Base-by-base conservation (phyloP, 2,888 invertebrate species). In the Tipula unca region DNA sequence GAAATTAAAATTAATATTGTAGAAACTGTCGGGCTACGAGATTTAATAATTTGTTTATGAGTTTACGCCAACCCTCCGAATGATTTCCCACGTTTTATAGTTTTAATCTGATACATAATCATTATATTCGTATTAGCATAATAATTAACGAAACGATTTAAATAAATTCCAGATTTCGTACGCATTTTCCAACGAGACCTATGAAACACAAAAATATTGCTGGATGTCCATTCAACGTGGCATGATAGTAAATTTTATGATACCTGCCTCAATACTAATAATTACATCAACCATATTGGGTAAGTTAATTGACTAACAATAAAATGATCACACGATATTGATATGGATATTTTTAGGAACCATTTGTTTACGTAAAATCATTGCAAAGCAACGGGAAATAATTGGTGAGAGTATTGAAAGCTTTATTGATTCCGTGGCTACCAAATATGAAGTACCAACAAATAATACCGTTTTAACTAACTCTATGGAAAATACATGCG, bases 151-250 rank as follows among this genome's bases (percentile, higher is more conserved):
- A 82, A 8, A 1, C 14, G 17, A 20, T 29, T 86, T 17, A 82
- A 39, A 39, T 39, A 10, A 39, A 39, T 39, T 39, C 13, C 89
- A 94, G 93, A 92, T 94, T 87, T 94, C 94, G 87, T 94, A 94
- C 88, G 92, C 93, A 6, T 91, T 94, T n/a, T 93, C 94, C 36
- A 94, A 94, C 88, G 92, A 93, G 87, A 95, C 94, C 87, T 95
- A 95, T 88, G 95, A 95, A 91, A 94, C 93, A 39, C 93, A 93
- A 87, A 93, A 93, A 88, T 95, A 95, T 89, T 95, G 95, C 89
- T 95, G 95, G 93, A 94, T 95, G 92, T 95, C 95, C 0, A 94
- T 95, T 83, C 94, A 95, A 89, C 93, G 94, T 88, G 95, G 95
- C 4, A 95, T 95, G 94, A 93, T 95, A 14, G 91, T 95, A 89